These are phyloP conservation scores for Ptyas mucosa DNA, from an alignment of 2,113 vertebrate genomes.

Conservation along the genomic window DNA sequence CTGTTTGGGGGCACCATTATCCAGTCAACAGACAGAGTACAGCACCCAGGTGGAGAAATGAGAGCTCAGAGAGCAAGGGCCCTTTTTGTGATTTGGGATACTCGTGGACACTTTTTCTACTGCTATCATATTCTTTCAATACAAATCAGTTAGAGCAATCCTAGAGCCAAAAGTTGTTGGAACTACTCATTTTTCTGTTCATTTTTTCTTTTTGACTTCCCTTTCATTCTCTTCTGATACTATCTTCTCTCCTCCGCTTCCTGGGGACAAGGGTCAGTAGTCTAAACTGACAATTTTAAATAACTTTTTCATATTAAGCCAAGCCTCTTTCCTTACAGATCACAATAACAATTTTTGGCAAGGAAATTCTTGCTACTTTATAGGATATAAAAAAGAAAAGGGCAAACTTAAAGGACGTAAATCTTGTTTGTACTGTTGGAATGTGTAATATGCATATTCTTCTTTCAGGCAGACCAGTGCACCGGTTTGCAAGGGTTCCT, in stretches of 20 bases:
- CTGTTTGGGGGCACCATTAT: not conserved
- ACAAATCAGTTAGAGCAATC: not conserved
- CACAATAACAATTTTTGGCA: not conserved
- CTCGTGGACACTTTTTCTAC: not conserved
- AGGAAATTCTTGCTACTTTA: not conserved
- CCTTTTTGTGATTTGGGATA: not conserved
- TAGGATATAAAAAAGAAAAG: not conserved
- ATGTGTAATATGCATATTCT: not conserved
- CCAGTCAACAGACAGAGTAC: not conserved
- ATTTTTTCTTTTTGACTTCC: not conserved
- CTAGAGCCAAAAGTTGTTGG: not conserved
- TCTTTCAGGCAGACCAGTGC: conserved; percentile 80
- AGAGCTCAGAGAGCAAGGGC: not conserved
- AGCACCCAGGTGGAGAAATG: not conserved
- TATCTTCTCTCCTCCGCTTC: not conserved
- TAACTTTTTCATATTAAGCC: not conserved
- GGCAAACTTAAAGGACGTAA: not conserved
- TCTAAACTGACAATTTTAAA: not conserved
- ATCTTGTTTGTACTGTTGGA: not conserved
- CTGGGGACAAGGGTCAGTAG: not conserved
- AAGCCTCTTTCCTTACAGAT: not conserved
- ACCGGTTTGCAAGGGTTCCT: conserved; percentile 85
- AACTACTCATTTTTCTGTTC: not conserved
- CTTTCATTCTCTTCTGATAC: not conserved
- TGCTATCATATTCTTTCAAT: not conserved